Evolutionary conservation across 1,140 invertebrate species (phyloP).

Genomic region (Drosophila baimaii): DNA sequence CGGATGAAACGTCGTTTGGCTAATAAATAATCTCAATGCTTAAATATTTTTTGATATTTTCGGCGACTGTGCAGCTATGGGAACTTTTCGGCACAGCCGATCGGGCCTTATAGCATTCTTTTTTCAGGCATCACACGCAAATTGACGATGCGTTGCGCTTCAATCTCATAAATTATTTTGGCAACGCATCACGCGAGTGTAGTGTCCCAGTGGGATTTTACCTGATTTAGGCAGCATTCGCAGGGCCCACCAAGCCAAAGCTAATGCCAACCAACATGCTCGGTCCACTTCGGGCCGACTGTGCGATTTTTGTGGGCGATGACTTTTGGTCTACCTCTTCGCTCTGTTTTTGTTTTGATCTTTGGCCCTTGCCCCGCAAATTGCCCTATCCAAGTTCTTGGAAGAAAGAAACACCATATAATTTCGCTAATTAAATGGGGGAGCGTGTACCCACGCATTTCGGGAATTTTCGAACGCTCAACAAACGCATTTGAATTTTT

Average conservation of each 20-base stretch:
- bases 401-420: slow-evolving; percentile 77
- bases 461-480: slow-evolving; percentile 21
- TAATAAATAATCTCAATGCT: slow-evolving; percentile 50
- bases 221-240: slow-evolving; percentile 67
- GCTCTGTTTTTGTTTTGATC: slow-evolving; percentile 73
- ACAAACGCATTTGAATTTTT: slow-evolving; percentile 33
- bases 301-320: slow-evolving; percentile 80
- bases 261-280: slow-evolving; percentile 75
- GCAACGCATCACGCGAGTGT: slow-evolving; percentile 82
- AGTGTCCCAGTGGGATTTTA: slow-evolving; percentile 68
- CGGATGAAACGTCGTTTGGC: slow-evolving; percentile 23
- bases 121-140: slow-evolving; percentile 70
- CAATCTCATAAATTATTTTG: slow-evolving; percentile 83
- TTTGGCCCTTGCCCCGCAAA: slow-evolving; percentile 75
- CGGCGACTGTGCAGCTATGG: slow-evolving; percentile 40
- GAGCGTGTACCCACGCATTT: slow-evolving; percentile 70
- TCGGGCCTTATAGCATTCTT: slow-evolving; percentile 44
- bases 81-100: slow-evolving; percentile 43
- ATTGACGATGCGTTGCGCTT: slow-evolving; percentile 78
- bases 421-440: slow-evolving; percentile 83
- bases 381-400: slow-evolving; percentile 75
- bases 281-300: slow-evolving; percentile 61
- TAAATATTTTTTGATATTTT: slow-evolving; percentile 46
- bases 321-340: slow-evolving; percentile 73
- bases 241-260: slow-evolving; percentile 47